These are phyloP conservation scores for Parazoanthus atlanticus DNA, from an alignment of 92 coral and sea anemone species.

Conservation along the genomic window DNA sequence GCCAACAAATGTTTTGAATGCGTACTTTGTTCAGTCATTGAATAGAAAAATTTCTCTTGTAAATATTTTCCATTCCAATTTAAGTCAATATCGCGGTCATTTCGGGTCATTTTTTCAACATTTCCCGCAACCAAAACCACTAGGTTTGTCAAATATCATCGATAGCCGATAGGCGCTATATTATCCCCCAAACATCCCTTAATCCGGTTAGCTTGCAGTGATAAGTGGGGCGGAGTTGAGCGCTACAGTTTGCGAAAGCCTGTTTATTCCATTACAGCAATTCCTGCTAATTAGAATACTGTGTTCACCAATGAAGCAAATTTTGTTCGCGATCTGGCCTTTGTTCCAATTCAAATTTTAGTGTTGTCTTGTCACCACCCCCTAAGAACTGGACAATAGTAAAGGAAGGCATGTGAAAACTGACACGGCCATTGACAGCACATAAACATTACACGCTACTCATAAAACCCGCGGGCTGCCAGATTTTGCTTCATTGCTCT, in stretches of 20 bases:
- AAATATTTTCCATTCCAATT: constrained; percentile 90
- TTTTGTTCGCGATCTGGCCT: constrained; percentile 74
- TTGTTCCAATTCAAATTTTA: constrained; percentile 73
- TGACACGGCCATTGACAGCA: constrained; percentile 55
- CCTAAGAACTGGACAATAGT: constrained; percentile 63
- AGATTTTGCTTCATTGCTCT: constrained; percentile 2
- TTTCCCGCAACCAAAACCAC: constrained; percentile 56
- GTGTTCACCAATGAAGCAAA: constrained; percentile 70
- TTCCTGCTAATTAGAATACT: constrained; percentile 84
- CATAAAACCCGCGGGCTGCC: constrained; percentile 37
- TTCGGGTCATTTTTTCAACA: constrained; percentile 62
- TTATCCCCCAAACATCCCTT: constrained; percentile 47
- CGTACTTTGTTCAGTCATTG: constrained; percentile 82
- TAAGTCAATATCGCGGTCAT: constrained; percentile 79
- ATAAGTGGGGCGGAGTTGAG: constrained; percentile 88
- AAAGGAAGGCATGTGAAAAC: constrained; percentile 52
- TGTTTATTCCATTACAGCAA: constrained; percentile 75
- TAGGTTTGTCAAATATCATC: constrained; percentile 42
- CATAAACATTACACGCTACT: constrained; percentile 42
- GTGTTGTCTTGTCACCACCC: constrained; percentile 72
- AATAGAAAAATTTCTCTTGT: constrained; percentile 78
- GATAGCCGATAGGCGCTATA: constrained; percentile 51
- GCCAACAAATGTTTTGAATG: constrained; percentile 80
- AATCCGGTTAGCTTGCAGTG: constrained; percentile 65
- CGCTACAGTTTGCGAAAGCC: constrained; percentile 73